A percentile compares a stretch with the other conserved stretches of the same genome.
phyloP scores from a whole-genome alignment of 2,888 invertebrate genomes.

The Cremastinae sp. region DNA sequence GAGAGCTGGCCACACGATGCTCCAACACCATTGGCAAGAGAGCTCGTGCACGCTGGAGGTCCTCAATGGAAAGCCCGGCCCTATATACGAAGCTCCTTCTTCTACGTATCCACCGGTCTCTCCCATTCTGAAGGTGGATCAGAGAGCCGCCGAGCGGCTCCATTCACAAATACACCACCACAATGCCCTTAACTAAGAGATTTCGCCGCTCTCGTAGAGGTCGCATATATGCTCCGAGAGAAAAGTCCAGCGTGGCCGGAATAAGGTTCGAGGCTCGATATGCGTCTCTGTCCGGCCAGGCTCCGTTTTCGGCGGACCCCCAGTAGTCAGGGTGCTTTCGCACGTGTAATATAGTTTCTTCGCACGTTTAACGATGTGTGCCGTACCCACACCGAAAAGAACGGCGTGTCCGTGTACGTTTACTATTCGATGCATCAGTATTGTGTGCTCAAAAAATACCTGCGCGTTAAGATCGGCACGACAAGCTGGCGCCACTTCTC shows the following conservation, averaged over 20 bases:
- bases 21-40: constrained; percentile 70
- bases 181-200: constrained; percentile 75
- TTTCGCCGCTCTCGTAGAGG: constrained; percentile 66
- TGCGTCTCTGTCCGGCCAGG: constrained; percentile 56
- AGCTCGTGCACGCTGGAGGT: constrained; percentile 69
- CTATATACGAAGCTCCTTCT: constrained; percentile 57
- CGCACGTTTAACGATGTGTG: constrained; percentile 49
- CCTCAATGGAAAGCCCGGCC: constrained; percentile 71
- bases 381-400: constrained; percentile 37
- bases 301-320: constrained; percentile 40
- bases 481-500: constrained; percentile 78
- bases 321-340: constrained; percentile 60
- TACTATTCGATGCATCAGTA: constrained; percentile 48
- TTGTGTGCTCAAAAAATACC: constrained; percentile 48
- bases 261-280: constrained; percentile 62
- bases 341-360: constrained; percentile 59
- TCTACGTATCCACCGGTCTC: constrained; percentile 52
- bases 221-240: constrained; percentile 39
- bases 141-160: constrained; percentile 66
- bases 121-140: constrained; percentile 63
- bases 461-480: constrained; percentile 66
- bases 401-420: constrained; percentile 46
- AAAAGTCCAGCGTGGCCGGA: constrained; percentile 64
- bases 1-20: constrained; percentile 66
- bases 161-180: constrained; percentile 74